Percentiles rank a stretch among this genome's conserved stretches.
Conservation (phyloP, 2,113 vertebrate genomes). For the Gallinago media region DNA sequence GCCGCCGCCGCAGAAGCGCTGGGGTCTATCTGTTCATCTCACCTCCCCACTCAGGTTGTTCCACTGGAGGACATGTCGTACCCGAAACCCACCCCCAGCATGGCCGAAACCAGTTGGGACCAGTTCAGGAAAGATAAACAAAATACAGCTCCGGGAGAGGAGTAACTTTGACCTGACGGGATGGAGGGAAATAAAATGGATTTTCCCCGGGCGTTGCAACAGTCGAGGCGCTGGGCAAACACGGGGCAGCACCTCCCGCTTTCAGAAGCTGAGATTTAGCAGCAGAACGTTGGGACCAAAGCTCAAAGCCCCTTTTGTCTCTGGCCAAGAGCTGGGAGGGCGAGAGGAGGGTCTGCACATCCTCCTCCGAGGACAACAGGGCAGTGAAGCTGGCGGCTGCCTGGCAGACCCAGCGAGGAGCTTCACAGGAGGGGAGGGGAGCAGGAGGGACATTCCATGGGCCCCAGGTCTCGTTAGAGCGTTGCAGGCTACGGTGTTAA, state of each 20-base stretch:
- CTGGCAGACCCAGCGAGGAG: neutral
- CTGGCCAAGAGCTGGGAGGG: neutral
- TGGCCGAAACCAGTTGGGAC: neutral
- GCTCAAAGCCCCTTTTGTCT: neutral
- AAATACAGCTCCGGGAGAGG: neutral
- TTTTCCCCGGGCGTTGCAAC: neutral
- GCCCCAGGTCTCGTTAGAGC: neutral
- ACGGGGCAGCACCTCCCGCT: neutral
- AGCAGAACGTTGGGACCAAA: neutral
- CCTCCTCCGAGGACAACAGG: neutral
- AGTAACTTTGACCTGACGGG: neutral
- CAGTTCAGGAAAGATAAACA: neutral
- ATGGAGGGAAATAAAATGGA: neutral
- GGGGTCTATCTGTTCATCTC: constrained; percentile 36
- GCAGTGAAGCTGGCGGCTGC: neutral
- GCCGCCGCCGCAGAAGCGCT: neutral
- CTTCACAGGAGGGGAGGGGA: neutral
- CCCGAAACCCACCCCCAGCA: neutral
- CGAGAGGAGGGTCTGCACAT: neutral
- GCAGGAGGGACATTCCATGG: neutral
- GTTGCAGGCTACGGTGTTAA: neutral
- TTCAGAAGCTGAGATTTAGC: neutral
- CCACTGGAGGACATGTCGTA: neutral
- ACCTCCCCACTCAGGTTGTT: neutral
- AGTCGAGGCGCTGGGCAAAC: neutral